phyloP scores from a whole-genome alignment of 2,888 invertebrate species.

The Pseudococcus jackbeardsleyi region DNA sequence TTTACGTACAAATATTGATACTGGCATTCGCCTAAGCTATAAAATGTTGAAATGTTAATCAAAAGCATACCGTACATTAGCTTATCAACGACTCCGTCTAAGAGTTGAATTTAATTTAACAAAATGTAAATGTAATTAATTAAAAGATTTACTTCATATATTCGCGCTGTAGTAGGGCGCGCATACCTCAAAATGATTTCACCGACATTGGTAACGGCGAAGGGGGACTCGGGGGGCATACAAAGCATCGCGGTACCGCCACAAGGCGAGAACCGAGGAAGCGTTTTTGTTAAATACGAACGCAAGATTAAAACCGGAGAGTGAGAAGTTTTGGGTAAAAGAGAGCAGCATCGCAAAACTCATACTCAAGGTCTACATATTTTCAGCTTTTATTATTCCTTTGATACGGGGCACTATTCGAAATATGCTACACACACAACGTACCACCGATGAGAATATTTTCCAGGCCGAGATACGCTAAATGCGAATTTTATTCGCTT shows the following conservation, averaged over 20 bases:
- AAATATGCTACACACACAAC: background rate
- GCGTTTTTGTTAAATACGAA: background rate
- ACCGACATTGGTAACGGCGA: no score
- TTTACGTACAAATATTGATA: slow-evolving; percentile 12
- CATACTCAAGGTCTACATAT: slow-evolving; percentile 6
- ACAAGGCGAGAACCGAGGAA: background rate
- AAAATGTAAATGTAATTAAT: slow-evolving; percentile 32
- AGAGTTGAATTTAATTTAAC: slow-evolving; percentile 27
- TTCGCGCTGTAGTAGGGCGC: background rate
- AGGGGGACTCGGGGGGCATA: background rate
- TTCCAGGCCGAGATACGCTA: background rate
- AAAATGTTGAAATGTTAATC: slow-evolving; percentile 10
- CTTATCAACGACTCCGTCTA: slow-evolving; percentile 21
- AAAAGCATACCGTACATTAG: slow-evolving; percentile 14
- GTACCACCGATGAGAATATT: background rate
- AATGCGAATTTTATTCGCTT: background rate
- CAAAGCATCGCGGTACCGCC: background rate
- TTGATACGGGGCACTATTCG: slow-evolving; percentile 5
- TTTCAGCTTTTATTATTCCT: slow-evolving; percentile 32
- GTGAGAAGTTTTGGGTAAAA: background rate
- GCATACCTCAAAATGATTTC: background rate
- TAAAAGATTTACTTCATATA: background rate
- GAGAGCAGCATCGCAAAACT: background rate
- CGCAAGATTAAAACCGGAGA: background rate
- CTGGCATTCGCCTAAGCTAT: background rate